Conservation (phyloP, 1,140 invertebrate species). For the Pemphigus obesinymphae region DNA sequence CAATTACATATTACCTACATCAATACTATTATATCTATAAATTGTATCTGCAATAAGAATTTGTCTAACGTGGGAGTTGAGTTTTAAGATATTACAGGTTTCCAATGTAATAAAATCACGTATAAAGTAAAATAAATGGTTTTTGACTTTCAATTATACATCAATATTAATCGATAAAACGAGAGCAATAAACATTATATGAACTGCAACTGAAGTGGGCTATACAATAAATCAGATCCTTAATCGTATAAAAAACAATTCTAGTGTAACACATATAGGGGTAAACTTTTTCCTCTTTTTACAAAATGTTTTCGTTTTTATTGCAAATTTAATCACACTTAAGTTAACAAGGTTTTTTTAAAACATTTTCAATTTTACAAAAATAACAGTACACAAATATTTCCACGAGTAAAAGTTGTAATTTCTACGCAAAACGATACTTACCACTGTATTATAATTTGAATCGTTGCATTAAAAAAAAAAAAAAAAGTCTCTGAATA, state of each 20-base stretch:
- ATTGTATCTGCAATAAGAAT: neutral
- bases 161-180: constrained; percentile 18
- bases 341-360: constrained; percentile 22
- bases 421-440: no score
- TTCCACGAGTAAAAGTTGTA: no score
- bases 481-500: no score
- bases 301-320: constrained; percentile 18
- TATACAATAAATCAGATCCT: constrained; percentile 17
- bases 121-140: constrained; percentile 19
- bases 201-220: constrained; percentile 15
- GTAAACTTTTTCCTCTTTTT: neutral
- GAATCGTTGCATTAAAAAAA: no score
- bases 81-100: neutral
- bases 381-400: neutral
- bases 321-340: constrained; percentile 33
- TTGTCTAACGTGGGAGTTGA: neutral
- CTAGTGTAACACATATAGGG: neutral
- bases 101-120: constrained; percentile 9
- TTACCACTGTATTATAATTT: no score
- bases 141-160: constrained; percentile 16
- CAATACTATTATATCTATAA: neutral
- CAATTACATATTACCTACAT: neutral
- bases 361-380: neutral
- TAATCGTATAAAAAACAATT: constrained; percentile 34
- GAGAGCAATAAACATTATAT: constrained; percentile 6